These are phyloP conservation scores for Parauchenoglanis punctatus DNA, from an alignment of 2,797 vertebrate genomes.

Conservation along the genomic window DNA sequence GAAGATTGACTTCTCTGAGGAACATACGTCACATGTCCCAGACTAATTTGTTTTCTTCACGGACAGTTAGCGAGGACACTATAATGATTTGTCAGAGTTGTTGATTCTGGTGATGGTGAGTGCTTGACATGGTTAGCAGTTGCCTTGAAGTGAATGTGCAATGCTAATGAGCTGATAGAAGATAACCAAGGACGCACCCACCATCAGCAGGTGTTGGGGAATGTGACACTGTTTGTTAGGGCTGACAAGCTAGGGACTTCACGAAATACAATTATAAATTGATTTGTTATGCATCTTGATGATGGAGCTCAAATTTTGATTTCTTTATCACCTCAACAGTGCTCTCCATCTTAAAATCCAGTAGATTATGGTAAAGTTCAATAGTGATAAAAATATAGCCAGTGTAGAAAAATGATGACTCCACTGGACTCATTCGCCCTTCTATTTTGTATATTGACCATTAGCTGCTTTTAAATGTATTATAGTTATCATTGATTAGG, in stretches of 20 bases:
- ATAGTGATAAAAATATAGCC: too few relatives aligned
- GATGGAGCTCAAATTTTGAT: not conserved
- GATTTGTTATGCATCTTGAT: not conserved
- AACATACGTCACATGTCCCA: conserved; percentile 15
- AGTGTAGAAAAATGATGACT: too few relatives aligned
- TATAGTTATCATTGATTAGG: not conserved
- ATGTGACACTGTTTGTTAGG: not conserved
- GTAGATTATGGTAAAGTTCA: too few relatives aligned
- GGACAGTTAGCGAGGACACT: conserved; percentile 12
- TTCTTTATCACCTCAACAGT: not conserved
- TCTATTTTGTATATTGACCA: not conserved
- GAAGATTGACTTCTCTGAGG: conserved; percentile 17
- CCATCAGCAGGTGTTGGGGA: not conserved
- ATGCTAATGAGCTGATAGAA: conserved; percentile 34
- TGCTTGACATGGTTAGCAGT: conserved; percentile 23
- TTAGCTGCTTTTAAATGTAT: not conserved
- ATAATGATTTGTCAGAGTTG: conserved; percentile 22
- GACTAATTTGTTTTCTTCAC: conserved; percentile 25
- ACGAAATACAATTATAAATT: not conserved
- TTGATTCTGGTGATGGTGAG: conserved; percentile 25
- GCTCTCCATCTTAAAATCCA: too few relatives aligned
- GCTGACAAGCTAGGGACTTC: not conserved
- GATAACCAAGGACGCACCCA: not conserved
- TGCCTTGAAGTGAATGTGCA: conserved; percentile 29
- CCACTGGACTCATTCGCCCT: too few relatives aligned